Evolutionary conservation across 2,113 vertebrate genomes (phyloP).

Genomic region (Varanus salvator): DNA sequence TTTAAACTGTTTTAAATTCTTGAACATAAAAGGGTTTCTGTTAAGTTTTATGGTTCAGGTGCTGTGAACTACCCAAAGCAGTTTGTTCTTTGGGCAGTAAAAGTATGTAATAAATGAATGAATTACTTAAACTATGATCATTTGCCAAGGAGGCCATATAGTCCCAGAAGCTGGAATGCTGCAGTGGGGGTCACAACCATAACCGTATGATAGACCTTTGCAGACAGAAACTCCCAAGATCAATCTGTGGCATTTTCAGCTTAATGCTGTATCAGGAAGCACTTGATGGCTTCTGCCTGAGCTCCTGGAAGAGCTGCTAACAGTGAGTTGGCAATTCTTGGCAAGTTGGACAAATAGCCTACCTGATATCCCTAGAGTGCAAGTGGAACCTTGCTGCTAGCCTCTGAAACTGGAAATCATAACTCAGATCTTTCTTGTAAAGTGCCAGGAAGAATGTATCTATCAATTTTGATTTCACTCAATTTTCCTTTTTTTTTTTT

Average conservation of each 20-base stretch:
- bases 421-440: neutral
- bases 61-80: no score
- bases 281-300: neutral
- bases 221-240: no score
- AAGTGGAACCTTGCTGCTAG: neutral
- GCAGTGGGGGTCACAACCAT: neutral
- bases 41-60: no score
- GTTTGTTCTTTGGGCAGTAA: no score
- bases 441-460: neutral
- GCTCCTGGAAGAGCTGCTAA: neutral
- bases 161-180: neutral
- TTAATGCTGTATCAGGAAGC: neutral
- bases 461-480: no score
- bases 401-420: neutral
- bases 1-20: no score
- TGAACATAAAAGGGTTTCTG: no score
- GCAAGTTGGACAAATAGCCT: no score
- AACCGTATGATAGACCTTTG: neutral
- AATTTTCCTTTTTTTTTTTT: no score
- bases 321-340: no score
- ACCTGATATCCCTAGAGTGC: no score
- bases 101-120: neutral
- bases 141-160: neutral
- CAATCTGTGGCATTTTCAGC: neutral
- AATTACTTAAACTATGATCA: neutral